Conservation (phyloP, 1,140 invertebrate genomes). For the Mizuhopecten yessoensis region DNA sequence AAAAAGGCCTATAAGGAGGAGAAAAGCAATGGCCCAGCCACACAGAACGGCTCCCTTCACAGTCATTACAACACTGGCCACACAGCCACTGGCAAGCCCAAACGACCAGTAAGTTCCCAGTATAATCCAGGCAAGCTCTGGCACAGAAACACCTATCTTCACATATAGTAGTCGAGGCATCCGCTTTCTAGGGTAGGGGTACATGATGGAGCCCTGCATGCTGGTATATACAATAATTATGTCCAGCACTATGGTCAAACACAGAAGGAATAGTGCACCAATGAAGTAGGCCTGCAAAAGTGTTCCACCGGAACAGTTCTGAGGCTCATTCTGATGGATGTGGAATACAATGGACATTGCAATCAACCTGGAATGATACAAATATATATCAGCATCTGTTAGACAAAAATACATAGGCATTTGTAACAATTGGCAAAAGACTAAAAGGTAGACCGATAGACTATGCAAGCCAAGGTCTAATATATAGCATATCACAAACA, state of each 20-base stretch:
- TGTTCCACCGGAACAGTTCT: conserved; percentile 66
- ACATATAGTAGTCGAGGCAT: conserved; percentile 82
- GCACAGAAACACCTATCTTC: conserved; percentile 87
- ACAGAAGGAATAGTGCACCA: conserved; percentile 75
- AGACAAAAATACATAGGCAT: conserved; percentile 44
- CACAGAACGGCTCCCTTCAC: conserved; percentile 88
- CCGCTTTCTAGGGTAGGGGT: conserved; percentile 79
- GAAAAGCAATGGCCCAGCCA: conserved; percentile 90
- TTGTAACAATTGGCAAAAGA: too few relatives aligned
- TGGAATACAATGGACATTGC: conserved; percentile 71
- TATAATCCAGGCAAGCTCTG: conserved; percentile 90
- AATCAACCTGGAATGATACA: conserved; percentile 70
- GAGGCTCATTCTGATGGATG: conserved; percentile 67
- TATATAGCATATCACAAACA: too few relatives aligned
- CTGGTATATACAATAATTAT: conserved; percentile 79
- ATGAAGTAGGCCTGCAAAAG: conserved; percentile 74
- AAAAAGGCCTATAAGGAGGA: conserved; percentile 90
- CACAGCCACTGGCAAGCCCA: conserved; percentile 76
- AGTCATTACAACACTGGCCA: conserved; percentile 69
- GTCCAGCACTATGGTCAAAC: conserved; percentile 76
- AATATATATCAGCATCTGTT: neutral
- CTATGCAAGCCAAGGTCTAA: too few relatives aligned
- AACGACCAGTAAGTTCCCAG: conserved; percentile 93
- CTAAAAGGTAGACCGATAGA: too few relatives aligned
- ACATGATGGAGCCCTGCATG: conserved; percentile 82